A percentile compares a stretch with the other conserved stretches of the same genome.
These are phyloP conservation scores for Silurus glanis DNA, from an alignment of 2,113 vertebrate species.

Conservation along the genomic window DNA sequence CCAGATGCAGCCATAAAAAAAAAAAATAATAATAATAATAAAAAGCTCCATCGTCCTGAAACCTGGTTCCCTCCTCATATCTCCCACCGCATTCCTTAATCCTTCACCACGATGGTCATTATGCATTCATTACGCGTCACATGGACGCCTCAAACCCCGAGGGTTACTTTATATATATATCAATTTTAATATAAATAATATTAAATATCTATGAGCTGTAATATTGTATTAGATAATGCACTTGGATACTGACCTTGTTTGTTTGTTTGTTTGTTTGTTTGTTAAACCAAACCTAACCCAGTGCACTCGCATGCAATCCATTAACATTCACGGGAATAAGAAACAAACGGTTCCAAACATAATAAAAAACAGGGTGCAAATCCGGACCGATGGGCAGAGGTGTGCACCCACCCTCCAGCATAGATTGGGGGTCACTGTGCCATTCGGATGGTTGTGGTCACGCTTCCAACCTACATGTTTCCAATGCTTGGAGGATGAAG, in stretches of 20 bases:
- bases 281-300: neutral
- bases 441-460: conserved; percentile 43
- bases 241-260: neutral
- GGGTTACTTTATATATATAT: neutral
- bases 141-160: conserved; percentile 40
- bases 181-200: conserved; percentile 1
- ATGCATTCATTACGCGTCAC: conserved; percentile 77
- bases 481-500: neutral
- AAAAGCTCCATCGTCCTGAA: neutral
- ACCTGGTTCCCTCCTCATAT: too few relatives aligned
- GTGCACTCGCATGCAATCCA: neutral
- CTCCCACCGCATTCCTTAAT: conserved; percentile 67
- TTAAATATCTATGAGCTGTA: neutral
- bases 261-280: neutral
- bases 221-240: neutral
- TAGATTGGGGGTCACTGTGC: conserved; percentile 55
- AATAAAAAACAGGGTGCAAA: neutral
- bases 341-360: too few relatives aligned
- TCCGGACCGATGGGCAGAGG: conserved; percentile 29
- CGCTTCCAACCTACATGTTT: conserved; percentile 15
- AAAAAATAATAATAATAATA: too few relatives aligned
- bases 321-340: neutral
- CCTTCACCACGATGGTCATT: conserved; percentile 72
- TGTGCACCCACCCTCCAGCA: conserved; percentile 15
- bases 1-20: neutral